Conservation (phyloP, 2,797 vertebrate species). For the Onychomys torridus region DNA sequence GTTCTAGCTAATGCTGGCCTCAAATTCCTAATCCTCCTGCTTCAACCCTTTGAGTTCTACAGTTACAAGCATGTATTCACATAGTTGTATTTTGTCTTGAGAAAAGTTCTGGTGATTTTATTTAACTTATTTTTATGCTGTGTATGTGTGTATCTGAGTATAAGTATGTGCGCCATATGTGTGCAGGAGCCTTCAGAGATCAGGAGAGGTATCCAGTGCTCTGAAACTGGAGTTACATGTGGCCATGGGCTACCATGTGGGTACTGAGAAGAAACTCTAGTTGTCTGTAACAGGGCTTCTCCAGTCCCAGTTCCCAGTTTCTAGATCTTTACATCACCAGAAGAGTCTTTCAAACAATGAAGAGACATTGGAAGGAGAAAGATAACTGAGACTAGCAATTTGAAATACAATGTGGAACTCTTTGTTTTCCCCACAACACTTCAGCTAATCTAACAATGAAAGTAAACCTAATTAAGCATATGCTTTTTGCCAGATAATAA, state of each 20-base stretch:
- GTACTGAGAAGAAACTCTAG: neutral
- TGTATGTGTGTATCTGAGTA: too few species aligned
- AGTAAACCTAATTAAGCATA: neutral
- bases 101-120: neutral
- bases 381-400: neutral
- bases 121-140: neutral
- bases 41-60: neutral
- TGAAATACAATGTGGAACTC: constrained; percentile 8
- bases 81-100: neutral
- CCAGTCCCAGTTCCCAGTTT: neutral
- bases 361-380: neutral
- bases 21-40: neutral
- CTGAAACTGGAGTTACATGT: neutral
- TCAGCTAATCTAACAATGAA: neutral
- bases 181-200: neutral
- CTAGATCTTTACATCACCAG: neutral
- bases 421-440: neutral
- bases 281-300: neutral
- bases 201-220: neutral
- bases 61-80: neutral
- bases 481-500: neutral
- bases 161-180: too few species aligned
- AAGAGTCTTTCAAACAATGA: neutral
- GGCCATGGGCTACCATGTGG: neutral
- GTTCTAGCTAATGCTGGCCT: neutral